Conservation (phyloP, 2,888 invertebrate genomes). For the Phorcus lineatus region DNA sequence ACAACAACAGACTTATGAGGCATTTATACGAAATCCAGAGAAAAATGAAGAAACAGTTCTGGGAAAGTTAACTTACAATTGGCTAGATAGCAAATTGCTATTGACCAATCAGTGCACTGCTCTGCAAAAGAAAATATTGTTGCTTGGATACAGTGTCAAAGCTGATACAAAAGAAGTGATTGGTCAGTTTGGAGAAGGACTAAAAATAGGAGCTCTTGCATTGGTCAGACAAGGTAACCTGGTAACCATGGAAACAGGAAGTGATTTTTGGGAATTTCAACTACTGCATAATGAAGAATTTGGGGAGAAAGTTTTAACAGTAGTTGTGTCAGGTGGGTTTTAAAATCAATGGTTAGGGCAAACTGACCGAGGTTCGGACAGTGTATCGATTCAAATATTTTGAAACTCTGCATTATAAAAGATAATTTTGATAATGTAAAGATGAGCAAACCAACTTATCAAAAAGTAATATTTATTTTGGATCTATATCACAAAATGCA, state of each 20-base stretch:
- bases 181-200: constrained; percentile 44
- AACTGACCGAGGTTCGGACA: too few species aligned
- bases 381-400: too few species aligned
- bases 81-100: background rate
- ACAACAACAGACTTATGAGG: background rate
- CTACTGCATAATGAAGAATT: constrained; percentile 20
- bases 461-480: too few species aligned
- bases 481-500: too few species aligned
- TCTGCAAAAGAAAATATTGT: constrained; percentile 35
- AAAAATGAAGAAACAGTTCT: background rate
- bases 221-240: constrained; percentile 39
- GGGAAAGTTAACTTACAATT: constrained; percentile 25
- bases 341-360: background rate
- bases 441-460: too few species aligned
- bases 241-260: constrained; percentile 38
- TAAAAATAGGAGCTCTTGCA: constrained; percentile 41
- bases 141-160: constrained; percentile 42
- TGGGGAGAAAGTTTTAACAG: constrained; percentile 19
- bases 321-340: constrained; percentile 6
- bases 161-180: constrained; percentile 33
- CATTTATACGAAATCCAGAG: constrained; percentile 4
- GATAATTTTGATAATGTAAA: too few species aligned
- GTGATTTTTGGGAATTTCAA: constrained; percentile 37
- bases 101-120: constrained; percentile 33
- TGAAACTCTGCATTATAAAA: too few species aligned